phyloP scores from a whole-genome alignment of 2,113 vertebrate species.

The Pyrgilauda ruficollis region DNA sequence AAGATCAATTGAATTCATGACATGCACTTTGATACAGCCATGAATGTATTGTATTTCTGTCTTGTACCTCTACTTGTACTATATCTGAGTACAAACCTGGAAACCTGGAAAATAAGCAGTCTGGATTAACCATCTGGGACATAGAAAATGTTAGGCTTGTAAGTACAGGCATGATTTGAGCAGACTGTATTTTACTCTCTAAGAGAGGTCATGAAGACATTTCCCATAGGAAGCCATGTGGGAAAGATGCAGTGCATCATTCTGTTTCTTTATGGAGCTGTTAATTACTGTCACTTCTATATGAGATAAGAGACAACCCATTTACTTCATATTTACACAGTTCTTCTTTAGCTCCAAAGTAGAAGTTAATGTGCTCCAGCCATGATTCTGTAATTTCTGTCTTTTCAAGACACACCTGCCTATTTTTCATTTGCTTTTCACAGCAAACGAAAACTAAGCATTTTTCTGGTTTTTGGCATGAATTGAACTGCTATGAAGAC shows the following conservation, averaged over 20 bases:
- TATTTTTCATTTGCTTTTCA: background rate
- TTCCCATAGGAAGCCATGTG: background rate
- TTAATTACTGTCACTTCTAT: background rate
- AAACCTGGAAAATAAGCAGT: background rate
- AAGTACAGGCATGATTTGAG: background rate
- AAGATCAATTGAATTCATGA: background rate
- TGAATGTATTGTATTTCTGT: background rate
- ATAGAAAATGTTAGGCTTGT: background rate
- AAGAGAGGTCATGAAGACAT: background rate
- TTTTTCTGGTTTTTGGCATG: too few relatives aligned
- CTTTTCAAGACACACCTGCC: background rate
- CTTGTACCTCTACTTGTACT: background rate
- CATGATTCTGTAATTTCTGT: background rate
- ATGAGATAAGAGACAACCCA: background rate
- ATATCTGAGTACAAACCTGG: background rate
- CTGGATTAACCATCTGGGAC: background rate
- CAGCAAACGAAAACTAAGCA: too few relatives aligned
- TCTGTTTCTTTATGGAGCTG: background rate
- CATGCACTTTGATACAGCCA: background rate
- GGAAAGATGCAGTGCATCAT: background rate
- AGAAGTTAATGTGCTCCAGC: background rate
- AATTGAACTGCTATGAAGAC: background rate
- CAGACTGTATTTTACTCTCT: background rate
- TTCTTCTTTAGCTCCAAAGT: background rate
- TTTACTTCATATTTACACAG: background rate